These are phyloP conservation scores for Lucilia cuprina DNA, from an alignment of 1,140 invertebrate genomes.

Conservation along the genomic window DNA sequence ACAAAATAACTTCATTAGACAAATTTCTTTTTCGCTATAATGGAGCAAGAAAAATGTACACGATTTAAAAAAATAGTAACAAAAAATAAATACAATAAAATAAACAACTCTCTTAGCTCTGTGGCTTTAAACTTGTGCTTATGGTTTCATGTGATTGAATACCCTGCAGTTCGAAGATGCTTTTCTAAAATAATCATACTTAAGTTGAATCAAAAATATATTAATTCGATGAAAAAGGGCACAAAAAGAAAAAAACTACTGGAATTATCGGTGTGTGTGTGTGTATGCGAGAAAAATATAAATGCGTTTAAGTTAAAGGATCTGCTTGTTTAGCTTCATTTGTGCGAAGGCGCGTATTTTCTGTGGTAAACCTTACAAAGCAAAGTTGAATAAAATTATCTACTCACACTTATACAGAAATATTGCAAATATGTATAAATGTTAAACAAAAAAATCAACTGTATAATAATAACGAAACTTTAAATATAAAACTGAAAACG, in stretches of 20 bases:
- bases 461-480: not conserved
- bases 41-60: not conserved
- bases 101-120: not conserved
- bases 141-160: not conserved
- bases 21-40: not conserved
- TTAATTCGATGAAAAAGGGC: no score
- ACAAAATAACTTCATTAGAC: conserved; percentile 29
- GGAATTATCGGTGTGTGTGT: not conserved
- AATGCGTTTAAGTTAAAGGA: not conserved
- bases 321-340: conserved; percentile 35
- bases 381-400: not conserved
- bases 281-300: not conserved
- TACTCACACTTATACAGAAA: not conserved
- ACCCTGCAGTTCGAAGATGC: not conserved
- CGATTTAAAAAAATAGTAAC: no score
- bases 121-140: not conserved
- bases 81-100: not conserved
- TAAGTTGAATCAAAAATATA: no score
- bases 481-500: not conserved
- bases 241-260: no score
- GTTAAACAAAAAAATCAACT: not conserved
- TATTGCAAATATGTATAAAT: not conserved
- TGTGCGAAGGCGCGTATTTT: not conserved
- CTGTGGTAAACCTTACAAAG: conserved; percentile 15
- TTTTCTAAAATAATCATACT: no score